Percentiles rank a stretch among this genome's conserved stretches.
phyloP scores from a whole-genome alignment of 2,113 vertebrate genomes.

The Aegotheles bennettii region DNA sequence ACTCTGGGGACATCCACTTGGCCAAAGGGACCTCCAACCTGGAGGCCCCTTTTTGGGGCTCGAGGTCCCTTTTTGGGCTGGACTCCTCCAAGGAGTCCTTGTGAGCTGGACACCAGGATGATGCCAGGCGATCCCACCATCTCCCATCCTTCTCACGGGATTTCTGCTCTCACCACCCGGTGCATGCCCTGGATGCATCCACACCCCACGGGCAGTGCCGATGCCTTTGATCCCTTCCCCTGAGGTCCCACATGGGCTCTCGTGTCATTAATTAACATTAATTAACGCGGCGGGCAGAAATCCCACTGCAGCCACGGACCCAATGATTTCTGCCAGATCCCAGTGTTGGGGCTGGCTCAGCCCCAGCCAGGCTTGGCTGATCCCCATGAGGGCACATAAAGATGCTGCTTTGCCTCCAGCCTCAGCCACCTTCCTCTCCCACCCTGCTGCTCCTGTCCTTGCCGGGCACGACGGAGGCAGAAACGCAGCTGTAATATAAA shows the following conservation, averaged over 20 bases:
- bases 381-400: not conserved
- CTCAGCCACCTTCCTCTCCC: not conserved
- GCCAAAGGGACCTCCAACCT: too few relatives aligned
- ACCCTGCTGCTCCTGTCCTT: not conserved
- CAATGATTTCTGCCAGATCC: not conserved
- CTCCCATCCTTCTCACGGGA: not conserved
- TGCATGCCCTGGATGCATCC: accelerated
- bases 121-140: accelerated
- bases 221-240: not conserved
- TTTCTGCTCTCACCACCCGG: not conserved
- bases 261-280: not conserved
- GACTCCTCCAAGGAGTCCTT: not conserved
- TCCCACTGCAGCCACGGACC: not conserved
- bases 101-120: accelerated
- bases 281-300: not conserved
- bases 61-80: not conserved
- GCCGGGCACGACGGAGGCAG: not conserved
- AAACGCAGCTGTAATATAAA: not conserved
- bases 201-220: accelerated
- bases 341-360: not conserved
- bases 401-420: not conserved
- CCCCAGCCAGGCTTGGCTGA: not conserved
- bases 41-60: too few relatives aligned
- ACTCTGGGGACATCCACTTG: too few relatives aligned
- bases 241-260: not conserved